A percentile compares a stretch with the other conserved stretches of the same genome.
These are phyloP conservation scores for Grapholita molesta DNA, from an alignment of 1,140 invertebrate genomes.

Conservation along the genomic window DNA sequence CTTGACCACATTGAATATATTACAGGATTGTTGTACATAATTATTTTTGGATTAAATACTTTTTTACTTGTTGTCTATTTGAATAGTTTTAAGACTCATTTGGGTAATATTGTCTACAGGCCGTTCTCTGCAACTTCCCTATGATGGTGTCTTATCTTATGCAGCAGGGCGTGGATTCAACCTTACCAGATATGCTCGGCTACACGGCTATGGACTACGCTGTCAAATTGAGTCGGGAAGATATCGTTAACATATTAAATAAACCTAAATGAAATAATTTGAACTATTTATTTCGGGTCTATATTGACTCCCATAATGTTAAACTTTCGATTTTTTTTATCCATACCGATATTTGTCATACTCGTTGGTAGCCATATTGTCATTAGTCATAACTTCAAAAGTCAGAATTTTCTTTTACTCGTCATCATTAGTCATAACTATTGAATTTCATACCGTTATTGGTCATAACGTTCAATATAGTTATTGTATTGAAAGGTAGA, in stretches of 20 bases:
- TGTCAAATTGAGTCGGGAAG: slow-evolving; percentile 28
- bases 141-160: slow-evolving; percentile 44
- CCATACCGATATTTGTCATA: no score
- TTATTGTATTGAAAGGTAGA: no score
- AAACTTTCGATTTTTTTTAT: not conserved
- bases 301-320: not conserved
- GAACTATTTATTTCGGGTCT: not conserved
- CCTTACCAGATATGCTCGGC: slow-evolving; percentile 38
- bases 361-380: no score
- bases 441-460: no score
- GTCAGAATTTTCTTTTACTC: no score
- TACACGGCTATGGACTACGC: slow-evolving; percentile 54
- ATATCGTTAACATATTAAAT: slow-evolving; percentile 18
- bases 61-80: not conserved
- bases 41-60: no score
- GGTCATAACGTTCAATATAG: no score
- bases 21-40: no score
- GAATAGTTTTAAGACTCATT: not conserved
- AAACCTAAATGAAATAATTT: not conserved
- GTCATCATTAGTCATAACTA: no score
- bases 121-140: slow-evolving; percentile 48
- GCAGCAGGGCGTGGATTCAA: slow-evolving; percentile 27
- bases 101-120: slow-evolving; percentile 49
- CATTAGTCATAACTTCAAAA: no score
- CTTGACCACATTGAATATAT: no score